These are phyloP conservation scores for Colletes latitarsis DNA, from an alignment of 1,140 invertebrate genomes.

Conservation along the genomic window DNA sequence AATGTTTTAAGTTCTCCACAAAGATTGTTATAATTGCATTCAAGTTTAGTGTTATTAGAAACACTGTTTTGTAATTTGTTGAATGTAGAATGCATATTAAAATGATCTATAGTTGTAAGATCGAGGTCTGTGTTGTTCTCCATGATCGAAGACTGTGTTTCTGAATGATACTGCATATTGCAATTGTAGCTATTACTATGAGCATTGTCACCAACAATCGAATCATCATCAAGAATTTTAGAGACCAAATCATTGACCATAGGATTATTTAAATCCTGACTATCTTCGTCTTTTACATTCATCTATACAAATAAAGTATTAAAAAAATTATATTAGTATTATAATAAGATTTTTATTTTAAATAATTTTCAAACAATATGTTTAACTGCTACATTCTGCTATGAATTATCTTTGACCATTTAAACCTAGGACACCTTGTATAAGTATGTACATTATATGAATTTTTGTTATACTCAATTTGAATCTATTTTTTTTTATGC, in stretches of 20 bases:
- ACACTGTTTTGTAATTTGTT: slow-evolving; percentile 59
- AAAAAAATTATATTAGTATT: slow-evolving; percentile 11
- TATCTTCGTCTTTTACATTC: slow-evolving; percentile 81
- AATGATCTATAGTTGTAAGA: slow-evolving; percentile 25
- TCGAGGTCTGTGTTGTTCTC: slow-evolving; percentile 28
- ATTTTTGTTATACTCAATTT: not conserved
- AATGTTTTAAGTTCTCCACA: slow-evolving; percentile 66
- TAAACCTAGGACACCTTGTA: not conserved
- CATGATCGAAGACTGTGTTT: slow-evolving; percentile 39
- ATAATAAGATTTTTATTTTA: not conserved
- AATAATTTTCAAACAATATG: not conserved
- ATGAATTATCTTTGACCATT: not conserved
- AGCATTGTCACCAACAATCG: slow-evolving; percentile 77
- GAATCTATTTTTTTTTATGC: not conserved
- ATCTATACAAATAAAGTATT: slow-evolving; percentile 68
- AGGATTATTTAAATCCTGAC: slow-evolving; percentile 82
- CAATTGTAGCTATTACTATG: slow-evolving; percentile 72
- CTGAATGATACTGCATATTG: slow-evolving; percentile 60
- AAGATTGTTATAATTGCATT: slow-evolving; percentile 67
- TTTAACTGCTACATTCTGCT: not conserved
- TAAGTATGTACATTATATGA: not conserved
- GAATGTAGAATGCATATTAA: slow-evolving; percentile 53
- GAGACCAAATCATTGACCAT: slow-evolving; percentile 85
- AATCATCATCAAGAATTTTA: slow-evolving; percentile 84
- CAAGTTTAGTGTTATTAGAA: slow-evolving; percentile 58